phyloP scores from a whole-genome alignment of 1,140 invertebrate species.

The Gryon sp. region DNA sequence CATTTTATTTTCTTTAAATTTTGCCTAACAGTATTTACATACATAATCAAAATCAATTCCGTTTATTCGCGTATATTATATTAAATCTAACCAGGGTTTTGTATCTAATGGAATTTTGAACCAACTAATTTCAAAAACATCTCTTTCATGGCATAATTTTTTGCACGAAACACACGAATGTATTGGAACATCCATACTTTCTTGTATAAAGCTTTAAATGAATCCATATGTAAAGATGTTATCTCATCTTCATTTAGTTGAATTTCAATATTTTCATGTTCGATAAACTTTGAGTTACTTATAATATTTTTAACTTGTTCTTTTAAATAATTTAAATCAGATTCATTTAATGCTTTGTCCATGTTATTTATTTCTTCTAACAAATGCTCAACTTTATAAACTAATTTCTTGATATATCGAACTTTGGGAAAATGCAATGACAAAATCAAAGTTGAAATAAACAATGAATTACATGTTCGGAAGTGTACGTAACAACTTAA shows the following conservation, averaged over 20 bases:
- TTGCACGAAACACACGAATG: slow-evolving; percentile 55
- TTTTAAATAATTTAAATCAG: background rate
- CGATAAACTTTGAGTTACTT: background rate
- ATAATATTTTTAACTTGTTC: background rate
- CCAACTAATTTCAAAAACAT: slow-evolving; percentile 28
- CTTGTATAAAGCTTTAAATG: slow-evolving; percentile 23
- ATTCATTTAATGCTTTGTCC: background rate
- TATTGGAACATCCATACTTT: slow-evolving; percentile 7
- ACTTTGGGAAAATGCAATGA: slow-evolving; percentile 21
- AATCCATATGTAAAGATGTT: background rate
- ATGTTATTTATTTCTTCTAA: background rate
- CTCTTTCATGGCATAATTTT: slow-evolving; percentile 43
- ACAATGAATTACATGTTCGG: background rate
- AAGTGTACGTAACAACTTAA: slow-evolving; percentile 28
- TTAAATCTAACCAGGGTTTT: slow-evolving; percentile 22
- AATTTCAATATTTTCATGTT: slow-evolving; percentile 6
- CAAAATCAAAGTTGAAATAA: slow-evolving; percentile 27
- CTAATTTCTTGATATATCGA: slow-evolving; percentile 21
- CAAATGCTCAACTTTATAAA: background rate
- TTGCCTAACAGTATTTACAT: slow-evolving; percentile 42
- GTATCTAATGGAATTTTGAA: slow-evolving; percentile 17
- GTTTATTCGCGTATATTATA: slow-evolving; percentile 20
- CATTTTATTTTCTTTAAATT: slow-evolving; percentile 32
- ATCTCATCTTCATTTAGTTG: slow-evolving; percentile 35
- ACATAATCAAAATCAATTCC: slow-evolving; percentile 26